A percentile compares a stretch with the other conserved stretches of the same genome.
Evolutionary conservation across 2,113 vertebrate genomes (phyloP).

Genomic region (Equus quagga): DNA sequence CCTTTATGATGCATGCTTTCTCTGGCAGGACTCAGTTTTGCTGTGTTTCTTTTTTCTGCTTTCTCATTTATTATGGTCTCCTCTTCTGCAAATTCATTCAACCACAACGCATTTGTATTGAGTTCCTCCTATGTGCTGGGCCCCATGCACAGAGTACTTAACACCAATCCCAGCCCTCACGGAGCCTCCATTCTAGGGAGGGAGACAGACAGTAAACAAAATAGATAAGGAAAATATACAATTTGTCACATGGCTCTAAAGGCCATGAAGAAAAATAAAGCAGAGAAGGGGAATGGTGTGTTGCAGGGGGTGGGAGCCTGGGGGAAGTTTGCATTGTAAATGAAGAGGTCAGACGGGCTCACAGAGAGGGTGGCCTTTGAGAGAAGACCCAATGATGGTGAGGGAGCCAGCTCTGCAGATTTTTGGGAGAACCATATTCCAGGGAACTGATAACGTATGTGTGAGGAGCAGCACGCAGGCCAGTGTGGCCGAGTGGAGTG

Average conservation of each 20-base stretch:
- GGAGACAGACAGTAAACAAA: not conserved
- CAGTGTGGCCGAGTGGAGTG: not conserved
- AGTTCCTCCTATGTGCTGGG: not conserved
- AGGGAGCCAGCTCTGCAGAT: not conserved
- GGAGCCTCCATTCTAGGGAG: not conserved
- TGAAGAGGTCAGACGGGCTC: not conserved
- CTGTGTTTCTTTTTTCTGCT: not conserved
- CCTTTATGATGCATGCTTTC: not conserved
- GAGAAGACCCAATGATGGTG: not conserved
- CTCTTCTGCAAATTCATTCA: not conserved
- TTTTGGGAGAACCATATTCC: not conserved
- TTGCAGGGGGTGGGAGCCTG: not conserved
- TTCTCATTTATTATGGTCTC: not conserved
- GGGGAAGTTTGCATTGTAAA: not conserved
- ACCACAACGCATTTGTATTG: not conserved
- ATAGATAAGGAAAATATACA: not conserved
- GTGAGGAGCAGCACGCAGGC: not conserved
- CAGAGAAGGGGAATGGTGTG: not conserved
- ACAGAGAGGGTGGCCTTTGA: not conserved
- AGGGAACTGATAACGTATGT: not conserved
- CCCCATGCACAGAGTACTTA: not conserved
- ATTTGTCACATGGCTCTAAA: not conserved
- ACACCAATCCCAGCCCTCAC: not conserved
- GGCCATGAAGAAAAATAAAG: not conserved
- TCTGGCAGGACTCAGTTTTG: not conserved